Evolutionary conservation across 2,797 vertebrate genomes (phyloP).

Genomic region (Girardinus metallicus): DNA sequence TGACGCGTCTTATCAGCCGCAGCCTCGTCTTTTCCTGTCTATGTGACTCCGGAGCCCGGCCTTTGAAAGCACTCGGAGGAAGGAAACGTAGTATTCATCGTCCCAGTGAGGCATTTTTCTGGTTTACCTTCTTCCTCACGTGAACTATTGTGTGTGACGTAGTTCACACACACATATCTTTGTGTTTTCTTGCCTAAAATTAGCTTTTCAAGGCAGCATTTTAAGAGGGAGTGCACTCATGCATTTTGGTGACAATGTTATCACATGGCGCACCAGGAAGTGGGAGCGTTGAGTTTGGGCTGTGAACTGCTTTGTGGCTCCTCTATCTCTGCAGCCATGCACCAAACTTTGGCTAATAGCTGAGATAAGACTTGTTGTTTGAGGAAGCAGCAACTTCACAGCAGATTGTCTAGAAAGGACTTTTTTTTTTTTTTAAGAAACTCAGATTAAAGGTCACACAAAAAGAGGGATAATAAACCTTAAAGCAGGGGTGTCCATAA

Average conservation of each 20-base stretch:
- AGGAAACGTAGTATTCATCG: conserved; percentile 46
- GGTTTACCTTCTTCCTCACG: conserved; percentile 37
- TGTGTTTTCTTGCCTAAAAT: conserved; percentile 56
- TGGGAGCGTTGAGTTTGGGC: conserved; percentile 28
- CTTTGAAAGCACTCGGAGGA: conserved; percentile 51
- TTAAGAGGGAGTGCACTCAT: conserved; percentile 38
- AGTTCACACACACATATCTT: conserved; percentile 6
- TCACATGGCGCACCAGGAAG: conserved; percentile 65
- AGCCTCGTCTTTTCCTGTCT: conserved; percentile 31
- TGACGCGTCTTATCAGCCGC: conserved; percentile 15
- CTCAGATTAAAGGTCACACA: neutral
- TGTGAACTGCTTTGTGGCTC: conserved; percentile 51
- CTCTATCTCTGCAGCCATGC: conserved; percentile 51
- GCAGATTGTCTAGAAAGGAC: conserved; percentile 1
- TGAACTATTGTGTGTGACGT: conserved; percentile 53
- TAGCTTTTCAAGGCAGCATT: conserved; percentile 39
- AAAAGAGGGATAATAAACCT: neutral
- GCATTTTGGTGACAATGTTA: conserved; percentile 66
- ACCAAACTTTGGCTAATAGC: neutral
- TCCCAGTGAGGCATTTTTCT: conserved; percentile 32
- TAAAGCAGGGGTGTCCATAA: too few species aligned
- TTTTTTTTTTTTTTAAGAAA: neutral
- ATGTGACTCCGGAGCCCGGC: conserved; percentile 28
- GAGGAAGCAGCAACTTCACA: neutral
- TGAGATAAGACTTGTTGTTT: conserved; percentile 29